Percentiles rank a stretch among this genome's conserved stretches.
Evolutionary conservation across 2,797 vertebrate genomes (phyloP).

Genomic region (Sebastes oblongus): DNA sequence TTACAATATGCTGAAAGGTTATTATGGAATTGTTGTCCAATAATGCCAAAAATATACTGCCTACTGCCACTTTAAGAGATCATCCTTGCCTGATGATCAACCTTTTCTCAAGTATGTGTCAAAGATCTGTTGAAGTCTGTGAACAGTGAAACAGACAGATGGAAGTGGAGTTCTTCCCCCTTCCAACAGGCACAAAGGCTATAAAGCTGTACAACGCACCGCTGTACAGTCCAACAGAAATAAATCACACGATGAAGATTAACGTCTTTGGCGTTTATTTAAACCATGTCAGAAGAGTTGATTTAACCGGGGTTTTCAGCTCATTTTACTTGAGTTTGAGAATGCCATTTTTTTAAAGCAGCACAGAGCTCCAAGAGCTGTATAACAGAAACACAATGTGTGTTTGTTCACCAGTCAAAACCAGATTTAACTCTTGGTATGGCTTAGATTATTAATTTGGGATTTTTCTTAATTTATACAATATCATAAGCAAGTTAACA

Average conservation of each 20-base stretch:
- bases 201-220: neutral
- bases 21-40: too few relatives aligned
- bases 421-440: neutral
- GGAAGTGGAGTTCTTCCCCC: neutral
- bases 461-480: neutral
- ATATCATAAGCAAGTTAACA: neutral
- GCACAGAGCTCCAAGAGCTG: neutral
- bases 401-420: neutral
- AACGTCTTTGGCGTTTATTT: neutral
- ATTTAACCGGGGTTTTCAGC: neutral
- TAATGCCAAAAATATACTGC: too few relatives aligned
- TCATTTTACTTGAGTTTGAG: neutral
- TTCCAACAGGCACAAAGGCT: neutral
- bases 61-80: neutral
- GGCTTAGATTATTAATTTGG: neutral
- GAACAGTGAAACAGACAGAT: neutral
- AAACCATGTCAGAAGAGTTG: neutral
- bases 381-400: neutral
- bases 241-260: conserved; percentile 8
- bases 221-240: neutral
- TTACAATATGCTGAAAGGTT: too few relatives aligned
- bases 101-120: neutral
- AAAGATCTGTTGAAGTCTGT: too few relatives aligned
- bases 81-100: neutral
- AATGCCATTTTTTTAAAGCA: conserved; percentile 4